Conservation (phyloP, 1,140 invertebrate genomes). For the Forficula auricularia region DNA sequence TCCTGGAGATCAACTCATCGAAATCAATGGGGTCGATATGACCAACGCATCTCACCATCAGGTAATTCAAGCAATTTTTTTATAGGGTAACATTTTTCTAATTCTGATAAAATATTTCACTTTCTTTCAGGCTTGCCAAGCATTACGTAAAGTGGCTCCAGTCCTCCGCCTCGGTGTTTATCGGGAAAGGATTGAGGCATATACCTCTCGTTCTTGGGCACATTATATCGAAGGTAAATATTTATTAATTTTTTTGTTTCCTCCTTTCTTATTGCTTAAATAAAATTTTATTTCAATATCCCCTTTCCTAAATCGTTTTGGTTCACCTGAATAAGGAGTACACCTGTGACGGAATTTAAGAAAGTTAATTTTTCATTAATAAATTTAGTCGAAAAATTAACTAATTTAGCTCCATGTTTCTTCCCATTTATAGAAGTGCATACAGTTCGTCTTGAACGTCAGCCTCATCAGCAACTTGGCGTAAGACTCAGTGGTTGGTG, state of each 20-base stretch:
- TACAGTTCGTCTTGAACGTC: constrained; percentile 26
- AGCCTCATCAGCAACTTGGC: constrained; percentile 27
- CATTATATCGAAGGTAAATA: constrained; percentile 13
- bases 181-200: constrained; percentile 20
- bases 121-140: constrained; percentile 14
- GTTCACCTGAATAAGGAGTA: not conserved
- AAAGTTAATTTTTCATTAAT: no score
- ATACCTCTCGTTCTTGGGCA: constrained; percentile 5
- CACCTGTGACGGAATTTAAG: no score
- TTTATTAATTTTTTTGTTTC: no score
- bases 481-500: constrained; percentile 30
- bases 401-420: no score
- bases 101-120: not conserved
- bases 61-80: constrained; percentile 3
- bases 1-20: constrained; percentile 38
- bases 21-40: constrained; percentile 32
- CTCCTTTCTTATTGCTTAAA: no score
- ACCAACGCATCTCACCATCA: constrained; percentile 18
- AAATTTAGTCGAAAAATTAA: no score
- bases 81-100: constrained; percentile 1
- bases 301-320: not conserved
- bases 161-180: constrained; percentile 20
- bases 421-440: constrained; percentile 23
- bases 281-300: no score
- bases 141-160: constrained; percentile 14